These are phyloP conservation scores for Trichechus manatus DNA, from an alignment of 2,113 vertebrate genomes.

Conservation along the genomic window DNA sequence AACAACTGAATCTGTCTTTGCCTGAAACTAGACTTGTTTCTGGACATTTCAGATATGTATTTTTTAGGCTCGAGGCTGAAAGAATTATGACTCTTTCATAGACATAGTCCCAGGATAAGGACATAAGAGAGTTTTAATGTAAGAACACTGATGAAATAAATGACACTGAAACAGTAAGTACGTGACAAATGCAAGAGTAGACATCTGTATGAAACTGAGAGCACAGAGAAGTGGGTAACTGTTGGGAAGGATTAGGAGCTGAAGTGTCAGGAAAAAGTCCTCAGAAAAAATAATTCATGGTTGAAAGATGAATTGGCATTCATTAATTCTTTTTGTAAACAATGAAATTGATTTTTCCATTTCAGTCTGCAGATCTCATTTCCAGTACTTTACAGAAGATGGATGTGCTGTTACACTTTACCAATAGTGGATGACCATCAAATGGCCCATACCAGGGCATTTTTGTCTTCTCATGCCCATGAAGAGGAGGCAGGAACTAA, in stretches of 20 bases:
- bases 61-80: neutral
- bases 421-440: neutral
- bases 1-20: conserved; percentile 23
- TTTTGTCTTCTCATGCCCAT: neutral
- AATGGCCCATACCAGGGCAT: neutral
- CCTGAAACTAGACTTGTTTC: neutral
- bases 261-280: neutral
- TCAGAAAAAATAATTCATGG: neutral
- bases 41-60: neutral
- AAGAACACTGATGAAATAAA: neutral
- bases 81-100: neutral
- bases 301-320: neutral
- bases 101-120: neutral
- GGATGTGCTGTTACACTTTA: neutral
- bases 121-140: neutral
- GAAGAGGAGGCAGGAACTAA: neutral
- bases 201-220: neutral
- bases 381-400: neutral
- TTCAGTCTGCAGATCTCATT: neutral
- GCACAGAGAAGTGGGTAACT: neutral
- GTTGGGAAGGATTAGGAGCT: neutral
- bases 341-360: neutral
- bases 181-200: neutral
- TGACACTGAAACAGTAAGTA: neutral
- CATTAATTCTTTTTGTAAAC: neutral